These are phyloP conservation scores for Drosophila sproati DNA, from an alignment of 1,140 invertebrate species.

Conservation along the genomic window DNA sequence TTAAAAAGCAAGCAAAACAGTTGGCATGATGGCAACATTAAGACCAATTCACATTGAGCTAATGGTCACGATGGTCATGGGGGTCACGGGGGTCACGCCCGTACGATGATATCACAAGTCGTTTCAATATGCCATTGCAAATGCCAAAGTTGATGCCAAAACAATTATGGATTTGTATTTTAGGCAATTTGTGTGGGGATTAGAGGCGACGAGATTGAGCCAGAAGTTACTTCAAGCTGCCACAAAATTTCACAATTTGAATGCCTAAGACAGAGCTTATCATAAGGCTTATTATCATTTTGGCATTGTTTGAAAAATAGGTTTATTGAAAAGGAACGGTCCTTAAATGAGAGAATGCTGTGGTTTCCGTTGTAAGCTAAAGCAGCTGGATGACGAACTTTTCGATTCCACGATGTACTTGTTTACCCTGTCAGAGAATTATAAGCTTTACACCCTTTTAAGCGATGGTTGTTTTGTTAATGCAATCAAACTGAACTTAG, in stretches of 20 bases:
- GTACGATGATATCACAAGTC: constrained; percentile 23
- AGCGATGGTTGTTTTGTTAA: background rate
- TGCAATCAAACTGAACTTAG: no score
- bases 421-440: background rate
- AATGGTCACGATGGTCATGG: background rate
- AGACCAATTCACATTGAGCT: constrained; percentile 20
- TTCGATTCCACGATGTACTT: background rate
- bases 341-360: background rate
- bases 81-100: no score
- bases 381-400: background rate
- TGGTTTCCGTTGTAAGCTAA: background rate
- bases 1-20: constrained; percentile 54
- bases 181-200: constrained; percentile 25
- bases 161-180: constrained; percentile 48
- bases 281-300: constrained; percentile 2
- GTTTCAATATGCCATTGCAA: constrained; percentile 14
- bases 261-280: background rate
- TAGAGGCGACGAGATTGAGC: constrained; percentile 18
- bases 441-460: background rate
- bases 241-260: background rate
- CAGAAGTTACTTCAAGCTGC: constrained; percentile 16
- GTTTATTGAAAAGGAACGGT: background rate
- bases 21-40: constrained; percentile 20
- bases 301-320: background rate
- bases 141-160: constrained; percentile 40